Conservation (phyloP, 1,140 invertebrate genomes). For the Pinna nobilis region DNA sequence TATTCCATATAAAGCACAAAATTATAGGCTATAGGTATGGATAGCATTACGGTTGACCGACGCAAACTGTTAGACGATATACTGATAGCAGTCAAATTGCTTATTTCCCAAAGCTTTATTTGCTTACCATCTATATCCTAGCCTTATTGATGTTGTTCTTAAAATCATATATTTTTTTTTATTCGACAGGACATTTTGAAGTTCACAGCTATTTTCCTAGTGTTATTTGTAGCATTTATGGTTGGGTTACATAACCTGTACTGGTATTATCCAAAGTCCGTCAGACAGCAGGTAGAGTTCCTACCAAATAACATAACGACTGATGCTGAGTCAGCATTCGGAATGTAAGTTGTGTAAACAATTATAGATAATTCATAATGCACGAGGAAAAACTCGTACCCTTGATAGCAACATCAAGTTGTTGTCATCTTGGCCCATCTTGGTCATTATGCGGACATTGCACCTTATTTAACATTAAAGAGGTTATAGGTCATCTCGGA, state of each 20-base stretch:
- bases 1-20: no score
- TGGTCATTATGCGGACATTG: neutral
- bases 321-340: conserved; percentile 63
- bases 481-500: no score
- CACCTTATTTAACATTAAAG: neutral
- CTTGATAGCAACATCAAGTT: neutral
- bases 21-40: no score
- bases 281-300: conserved; percentile 77
- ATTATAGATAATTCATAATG: no score
- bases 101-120: no score
- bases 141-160: no score
- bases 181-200: conserved; percentile 94
- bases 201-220: conserved; percentile 93
- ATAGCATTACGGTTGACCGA: no score
- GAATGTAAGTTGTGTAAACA: conserved; percentile 61
- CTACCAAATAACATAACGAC: conserved; percentile 52
- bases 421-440: neutral
- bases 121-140: no score
- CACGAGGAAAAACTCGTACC: neutral
- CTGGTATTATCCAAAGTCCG: conserved; percentile 97
- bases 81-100: no score
- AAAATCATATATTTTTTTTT: neutral
- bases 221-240: conserved; percentile 96
- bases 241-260: conserved; percentile 93
- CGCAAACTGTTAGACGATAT: no score